phyloP scores from a whole-genome alignment of 2,113 vertebrate species.

The Eclectus roratus region DNA sequence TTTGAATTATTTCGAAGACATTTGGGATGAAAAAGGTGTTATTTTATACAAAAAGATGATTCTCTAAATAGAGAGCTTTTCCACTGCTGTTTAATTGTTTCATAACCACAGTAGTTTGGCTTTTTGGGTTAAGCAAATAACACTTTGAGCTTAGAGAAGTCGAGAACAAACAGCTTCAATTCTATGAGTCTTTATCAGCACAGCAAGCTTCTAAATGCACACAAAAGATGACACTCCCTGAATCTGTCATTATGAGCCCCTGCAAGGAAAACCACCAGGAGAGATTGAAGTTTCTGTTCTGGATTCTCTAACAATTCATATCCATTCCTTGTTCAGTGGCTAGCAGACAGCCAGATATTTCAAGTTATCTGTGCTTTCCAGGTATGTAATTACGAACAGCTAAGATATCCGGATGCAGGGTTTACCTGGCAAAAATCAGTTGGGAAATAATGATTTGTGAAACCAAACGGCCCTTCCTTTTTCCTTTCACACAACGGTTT shows the following conservation, averaged over 20 bases:
- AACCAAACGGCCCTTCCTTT: not conserved
- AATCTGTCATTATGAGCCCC: not conserved
- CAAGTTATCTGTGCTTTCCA: not conserved
- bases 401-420: not conserved
- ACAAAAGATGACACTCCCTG: not conserved
- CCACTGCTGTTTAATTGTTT: constrained; percentile 34
- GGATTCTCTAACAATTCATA: not conserved
- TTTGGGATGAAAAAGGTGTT: not conserved
- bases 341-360: not conserved
- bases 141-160: not conserved
- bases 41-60: not conserved
- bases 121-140: constrained; percentile 11
- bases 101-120: not conserved
- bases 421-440: not conserved
- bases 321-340: not conserved
- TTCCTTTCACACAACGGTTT: not conserved
- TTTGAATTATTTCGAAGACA: not conserved
- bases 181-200: not conserved
- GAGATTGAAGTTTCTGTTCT: not conserved
- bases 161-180: not conserved
- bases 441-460: not conserved
- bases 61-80: not conserved
- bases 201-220: not conserved
- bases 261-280: not conserved
- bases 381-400: not conserved